phyloP scores from a whole-genome alignment of 2,797 vertebrate species.

The Alcedo atthis region DNA sequence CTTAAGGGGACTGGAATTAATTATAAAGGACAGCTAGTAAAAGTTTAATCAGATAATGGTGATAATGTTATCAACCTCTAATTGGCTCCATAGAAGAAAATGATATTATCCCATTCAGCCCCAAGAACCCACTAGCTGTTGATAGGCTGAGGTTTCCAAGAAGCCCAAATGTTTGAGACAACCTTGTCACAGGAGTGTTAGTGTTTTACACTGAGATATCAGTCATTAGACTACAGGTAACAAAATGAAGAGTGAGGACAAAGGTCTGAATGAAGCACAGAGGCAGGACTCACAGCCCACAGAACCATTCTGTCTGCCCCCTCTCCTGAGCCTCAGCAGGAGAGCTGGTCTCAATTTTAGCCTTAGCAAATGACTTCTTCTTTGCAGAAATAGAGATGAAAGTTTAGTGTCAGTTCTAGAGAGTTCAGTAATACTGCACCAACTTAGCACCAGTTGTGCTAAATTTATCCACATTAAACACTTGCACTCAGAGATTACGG shows the following conservation, averaged over 20 bases:
- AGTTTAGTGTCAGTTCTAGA: too few species aligned
- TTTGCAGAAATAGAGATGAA: neutral
- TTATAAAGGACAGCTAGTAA: neutral
- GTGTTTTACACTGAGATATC: neutral
- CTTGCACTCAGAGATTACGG: neutral
- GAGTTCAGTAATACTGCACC: neutral
- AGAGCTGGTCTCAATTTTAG: neutral
- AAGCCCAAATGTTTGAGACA: neutral
- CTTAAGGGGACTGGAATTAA: neutral
- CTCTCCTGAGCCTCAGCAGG: neutral
- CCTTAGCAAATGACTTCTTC: neutral
- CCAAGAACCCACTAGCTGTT: neutral
- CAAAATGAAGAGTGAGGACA: neutral
- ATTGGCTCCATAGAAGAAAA: neutral
- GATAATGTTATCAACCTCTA: neutral
- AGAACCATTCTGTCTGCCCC: neutral
- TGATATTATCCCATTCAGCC: neutral
- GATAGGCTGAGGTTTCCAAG: neutral
- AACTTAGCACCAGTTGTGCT: neutral
- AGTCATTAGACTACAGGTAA: neutral
- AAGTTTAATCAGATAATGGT: slow-evolving; percentile 7
- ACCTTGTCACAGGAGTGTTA: neutral
- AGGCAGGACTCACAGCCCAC: accelerated
- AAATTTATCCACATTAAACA: neutral
- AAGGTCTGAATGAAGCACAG: neutral